Evolutionary conservation across 1,140 invertebrate genomes (phyloP).

Genomic region (Pinna nobilis): DNA sequence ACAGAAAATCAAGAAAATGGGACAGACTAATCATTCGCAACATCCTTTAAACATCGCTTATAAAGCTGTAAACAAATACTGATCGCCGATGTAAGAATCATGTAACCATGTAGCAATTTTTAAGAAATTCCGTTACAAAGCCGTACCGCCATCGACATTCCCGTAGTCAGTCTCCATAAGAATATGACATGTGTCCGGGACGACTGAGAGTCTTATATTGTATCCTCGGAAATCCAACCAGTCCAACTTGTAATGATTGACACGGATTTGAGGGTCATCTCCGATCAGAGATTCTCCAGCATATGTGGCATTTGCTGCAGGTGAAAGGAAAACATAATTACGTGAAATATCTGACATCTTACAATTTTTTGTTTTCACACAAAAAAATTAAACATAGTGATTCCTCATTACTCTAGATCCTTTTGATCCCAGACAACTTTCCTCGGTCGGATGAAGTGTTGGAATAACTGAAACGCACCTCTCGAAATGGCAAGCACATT

Average conservation of each 20-base stretch:
- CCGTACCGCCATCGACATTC: background rate
- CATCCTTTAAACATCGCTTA: background rate
- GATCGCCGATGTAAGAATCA: background rate
- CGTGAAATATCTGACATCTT: too few relatives aligned
- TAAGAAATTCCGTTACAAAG: too few relatives aligned
- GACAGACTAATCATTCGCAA: background rate
- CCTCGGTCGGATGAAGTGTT: too few relatives aligned
- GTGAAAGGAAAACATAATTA: background rate
- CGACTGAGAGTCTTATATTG: background rate
- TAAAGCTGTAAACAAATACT: background rate
- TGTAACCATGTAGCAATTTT: background rate
- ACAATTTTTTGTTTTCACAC: too few relatives aligned
- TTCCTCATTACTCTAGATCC: too few relatives aligned
- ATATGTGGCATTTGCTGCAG: conserved; percentile 3
- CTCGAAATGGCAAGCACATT: too few relatives aligned
- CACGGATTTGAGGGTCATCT: background rate
- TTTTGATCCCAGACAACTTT: too few relatives aligned
- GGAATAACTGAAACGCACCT: too few relatives aligned
- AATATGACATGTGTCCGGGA: background rate
- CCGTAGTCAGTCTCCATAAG: conserved; percentile 5
- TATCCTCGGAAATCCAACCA: conserved; percentile 8
- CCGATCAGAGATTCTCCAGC: background rate
- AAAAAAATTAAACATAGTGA: too few relatives aligned
- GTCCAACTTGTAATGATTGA: conserved; percentile 11
- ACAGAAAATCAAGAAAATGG: background rate